A percentile compares a stretch with the other conserved stretches of the same genome.
Evolutionary conservation across 2,888 invertebrate genomes (phyloP).

Genomic region (Ganaspis brasiliensis): DNA sequence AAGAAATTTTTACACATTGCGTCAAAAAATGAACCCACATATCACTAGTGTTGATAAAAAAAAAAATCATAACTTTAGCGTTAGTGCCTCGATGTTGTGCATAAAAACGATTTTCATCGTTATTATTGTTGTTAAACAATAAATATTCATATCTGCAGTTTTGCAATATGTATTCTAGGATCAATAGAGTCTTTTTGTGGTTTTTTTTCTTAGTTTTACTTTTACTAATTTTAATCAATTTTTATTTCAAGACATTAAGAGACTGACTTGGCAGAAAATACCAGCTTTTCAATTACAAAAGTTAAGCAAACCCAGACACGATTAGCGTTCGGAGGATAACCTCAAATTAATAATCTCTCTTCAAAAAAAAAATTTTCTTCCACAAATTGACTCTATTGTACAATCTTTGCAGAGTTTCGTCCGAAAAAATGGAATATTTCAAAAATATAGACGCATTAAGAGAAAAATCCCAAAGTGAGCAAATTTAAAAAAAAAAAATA

Average conservation of each 20-base stretch:
- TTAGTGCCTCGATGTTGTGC: constrained; percentile 36
- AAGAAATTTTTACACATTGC: constrained; percentile 19
- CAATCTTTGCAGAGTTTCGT: constrained; percentile 16
- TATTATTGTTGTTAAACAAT: constrained; percentile 2
- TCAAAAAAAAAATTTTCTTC: not conserved
- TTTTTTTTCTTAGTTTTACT: not conserved
- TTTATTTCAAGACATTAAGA: too few relatives aligned
- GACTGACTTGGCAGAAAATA: too few relatives aligned
- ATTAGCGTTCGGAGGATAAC: too few relatives aligned
- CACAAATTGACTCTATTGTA: constrained; percentile 13
- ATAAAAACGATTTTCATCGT: constrained; percentile 10
- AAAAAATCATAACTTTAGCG: constrained; percentile 18
- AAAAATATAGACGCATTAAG: not conserved
- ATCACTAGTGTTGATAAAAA: constrained; percentile 20
- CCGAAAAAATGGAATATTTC: constrained; percentile 12
- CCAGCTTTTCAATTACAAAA: too few relatives aligned
- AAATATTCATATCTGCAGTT: not conserved
- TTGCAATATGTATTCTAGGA: not conserved
- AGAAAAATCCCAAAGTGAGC: not conserved
- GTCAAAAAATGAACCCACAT: constrained; percentile 6
- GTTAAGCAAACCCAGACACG: too few relatives aligned
- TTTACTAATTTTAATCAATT: not conserved
- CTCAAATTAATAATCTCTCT: too few relatives aligned
- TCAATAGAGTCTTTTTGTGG: not conserved
- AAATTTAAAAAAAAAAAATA: not conserved